Base-by-base conservation (phyloP, 2,797 vertebrate species). In the Phalloptychus januarius region DNA sequence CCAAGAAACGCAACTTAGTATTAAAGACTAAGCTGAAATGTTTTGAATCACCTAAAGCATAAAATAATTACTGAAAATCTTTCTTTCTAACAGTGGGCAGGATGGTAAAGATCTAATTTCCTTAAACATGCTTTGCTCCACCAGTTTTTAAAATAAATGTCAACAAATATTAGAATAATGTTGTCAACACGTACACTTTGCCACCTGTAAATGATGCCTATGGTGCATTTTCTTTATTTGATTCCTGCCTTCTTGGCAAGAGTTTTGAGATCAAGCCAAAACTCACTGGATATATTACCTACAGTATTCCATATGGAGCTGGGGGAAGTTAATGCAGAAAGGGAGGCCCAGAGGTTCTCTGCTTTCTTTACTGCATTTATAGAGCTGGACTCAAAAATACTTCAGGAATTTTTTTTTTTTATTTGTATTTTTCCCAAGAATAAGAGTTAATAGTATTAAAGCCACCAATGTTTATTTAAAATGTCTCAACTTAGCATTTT, bases 231-330 rank as follows among this genome's bases (percentile, higher is more conserved):
- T 10, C 10, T 67, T 23, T 40, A 40, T 67, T 67, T 67, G 36
- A 40, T 38, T 40, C 36, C 25, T 38, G 61, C 33, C 33, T 23
- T 18, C 61, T 65, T 65, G 61, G 61, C 61, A 65, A 11, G 8
- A 65, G 61, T 67, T 67, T 40, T 67, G 63, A 74, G 1, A 73
- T 31, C 15, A n/a, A 25, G 63, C 63, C 63, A 67, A 40, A 40
- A 40, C 63, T 67, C 36, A 67, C 63, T 40, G 36, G 63, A 67
- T 38, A 67, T 4, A 67, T 67, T 40, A 12, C 25, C n/a, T 44
- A 4, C 58, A 63, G 58, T 63, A 36, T 70, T 5, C 40, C 25
- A 18, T n/a, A 44, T 44, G 40, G 40, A n/a, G 44, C 23, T 44
- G 25, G 25, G 11, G 40, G 25, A n/a, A n/a, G 5, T 70, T 70